Evolutionary conservation across 2,113 vertebrate genomes (phyloP).

Genomic region (Sceloporus tristichus): DNA sequence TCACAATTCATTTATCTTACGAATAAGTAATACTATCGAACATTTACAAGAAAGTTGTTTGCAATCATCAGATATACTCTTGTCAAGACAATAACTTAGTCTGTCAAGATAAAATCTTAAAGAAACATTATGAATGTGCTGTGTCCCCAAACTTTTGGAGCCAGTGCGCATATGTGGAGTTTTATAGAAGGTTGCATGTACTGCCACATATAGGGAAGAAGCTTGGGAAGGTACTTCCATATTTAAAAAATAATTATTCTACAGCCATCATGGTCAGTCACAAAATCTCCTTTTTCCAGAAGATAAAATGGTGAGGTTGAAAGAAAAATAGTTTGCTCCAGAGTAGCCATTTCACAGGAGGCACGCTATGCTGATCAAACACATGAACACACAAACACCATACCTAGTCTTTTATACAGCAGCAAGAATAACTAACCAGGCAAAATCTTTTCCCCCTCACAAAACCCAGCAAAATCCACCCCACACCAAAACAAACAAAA

Average conservation of each 20-base stretch:
- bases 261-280: neutral
- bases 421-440: too few relatives aligned
- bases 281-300: neutral
- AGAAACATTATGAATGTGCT: constrained; percentile 10
- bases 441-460: too few relatives aligned
- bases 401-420: too few relatives aligned
- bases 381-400: too few relatives aligned
- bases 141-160: neutral
- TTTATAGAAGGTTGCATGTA: neutral
- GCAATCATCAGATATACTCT: constrained; percentile 75
- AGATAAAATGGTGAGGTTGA: neutral
- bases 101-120: constrained; percentile 57
- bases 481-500: too few relatives aligned
- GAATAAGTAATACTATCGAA: constrained; percentile 93
- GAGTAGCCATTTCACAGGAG: too few relatives aligned
- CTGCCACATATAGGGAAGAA: too few relatives aligned
- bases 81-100: constrained; percentile 77
- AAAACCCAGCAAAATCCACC: too few relatives aligned
- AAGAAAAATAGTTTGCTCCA: neutral
- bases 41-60: constrained; percentile 85
- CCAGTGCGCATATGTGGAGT: neutral
- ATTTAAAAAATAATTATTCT: too few relatives aligned
- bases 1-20: constrained; percentile 97
- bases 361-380: too few relatives aligned
- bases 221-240: too few relatives aligned